Base-by-base conservation (phyloP, 2,113 vertebrate species). In the Syngnathus typhle region DNA sequence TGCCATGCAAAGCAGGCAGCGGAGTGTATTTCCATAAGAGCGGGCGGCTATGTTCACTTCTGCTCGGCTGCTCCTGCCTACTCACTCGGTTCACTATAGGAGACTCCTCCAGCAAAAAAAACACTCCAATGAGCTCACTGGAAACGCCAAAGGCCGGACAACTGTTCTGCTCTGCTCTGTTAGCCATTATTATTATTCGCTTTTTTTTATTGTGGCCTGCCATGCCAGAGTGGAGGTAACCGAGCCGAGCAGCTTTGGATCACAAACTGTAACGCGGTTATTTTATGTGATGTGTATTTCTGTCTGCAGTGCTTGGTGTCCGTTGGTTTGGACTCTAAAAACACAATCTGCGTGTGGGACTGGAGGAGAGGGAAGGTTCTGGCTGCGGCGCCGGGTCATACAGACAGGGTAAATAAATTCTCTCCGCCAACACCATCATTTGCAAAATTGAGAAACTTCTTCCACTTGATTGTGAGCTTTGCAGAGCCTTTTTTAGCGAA, bases 341-440 rank as follows among this genome's bases (percentile, higher is more conserved):
- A 99, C 88, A 95, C 94, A 70, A 94, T 99, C 84, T 98, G 96
- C 83, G 94, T 99, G 67, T 99, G 97, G 97, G 97, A 99, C 87
- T 99, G 97, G 97, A 96, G 93, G 79, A 95, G 86, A 89, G 97
- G 97, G 55, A 98, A 92, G 81, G 90, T 98, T 82, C 87, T 99
- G 67, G 97, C 96, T 69, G 92, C 93, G 69, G 95, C 96, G 81
- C 96, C 97, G 58, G 96, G 97, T 84, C 97, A 99, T 72, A 96
- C 95, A 60, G 97, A 99, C 83, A 93, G 97, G 91, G 97, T 99
- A 92, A 92, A 81, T 51, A 38, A 65, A 77, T 81, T 71, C 49
- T 59, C 74, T 73, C 56, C 13, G 6, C 54, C 41, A 85, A 64
- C 59, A 44, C 46, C 55, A 81, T 62, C 71, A 79, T 83, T 80